A percentile compares a stretch with the other conserved stretches of the same genome.
These are phyloP conservation scores for Corticium candelabrum DNA, from an alignment of 37 sponge, comb jelly and placozoan species.

Conservation along the genomic window DNA sequence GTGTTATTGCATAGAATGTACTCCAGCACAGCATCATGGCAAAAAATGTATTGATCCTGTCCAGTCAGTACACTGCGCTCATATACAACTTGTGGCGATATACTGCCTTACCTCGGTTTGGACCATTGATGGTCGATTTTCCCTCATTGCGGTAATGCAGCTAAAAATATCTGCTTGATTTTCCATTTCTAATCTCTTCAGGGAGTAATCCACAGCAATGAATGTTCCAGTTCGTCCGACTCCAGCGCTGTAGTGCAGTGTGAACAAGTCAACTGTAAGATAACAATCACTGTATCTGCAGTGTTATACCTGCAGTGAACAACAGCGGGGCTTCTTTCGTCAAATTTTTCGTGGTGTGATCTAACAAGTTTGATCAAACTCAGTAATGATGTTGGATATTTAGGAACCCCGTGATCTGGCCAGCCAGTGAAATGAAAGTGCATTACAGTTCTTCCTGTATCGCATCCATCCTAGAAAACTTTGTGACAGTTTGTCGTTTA, in stretches of 20 bases:
- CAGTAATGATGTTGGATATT: conserved; percentile 61
- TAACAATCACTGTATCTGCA: neutral
- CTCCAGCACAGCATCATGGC: conserved; percentile 84
- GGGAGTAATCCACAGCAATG: conserved; percentile 46
- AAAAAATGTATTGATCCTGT: conserved; percentile 84
- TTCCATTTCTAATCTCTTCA: conserved; percentile 35
- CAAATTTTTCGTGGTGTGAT: neutral
- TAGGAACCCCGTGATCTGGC: conserved; percentile 83
- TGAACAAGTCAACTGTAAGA: neutral
- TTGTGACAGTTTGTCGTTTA: too few relatives aligned
- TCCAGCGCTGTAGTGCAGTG: conserved; percentile 29
- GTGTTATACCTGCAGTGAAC: conserved; percentile 58
- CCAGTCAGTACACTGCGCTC: neutral
- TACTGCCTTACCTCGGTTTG: conserved; percentile 45
- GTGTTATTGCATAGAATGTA: conserved; percentile 79
- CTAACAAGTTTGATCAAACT: conserved; percentile 50
- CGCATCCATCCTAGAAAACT: too few relatives aligned
- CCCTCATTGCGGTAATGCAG: conserved; percentile 28
- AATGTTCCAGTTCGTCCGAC: conserved; percentile 67
- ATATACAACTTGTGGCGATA: neutral
- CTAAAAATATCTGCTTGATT: conserved; percentile 36
- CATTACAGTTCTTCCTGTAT: too few relatives aligned
- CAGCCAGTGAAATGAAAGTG: conserved; percentile 71
- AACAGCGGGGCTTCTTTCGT: conserved; percentile 20
- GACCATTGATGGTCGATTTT: conserved; percentile 36